A percentile compares a stretch with the other conserved stretches of the same genome.
phyloP scores from a whole-genome alignment of 1,140 invertebrate species.

The Cephus cinctus region DNA sequence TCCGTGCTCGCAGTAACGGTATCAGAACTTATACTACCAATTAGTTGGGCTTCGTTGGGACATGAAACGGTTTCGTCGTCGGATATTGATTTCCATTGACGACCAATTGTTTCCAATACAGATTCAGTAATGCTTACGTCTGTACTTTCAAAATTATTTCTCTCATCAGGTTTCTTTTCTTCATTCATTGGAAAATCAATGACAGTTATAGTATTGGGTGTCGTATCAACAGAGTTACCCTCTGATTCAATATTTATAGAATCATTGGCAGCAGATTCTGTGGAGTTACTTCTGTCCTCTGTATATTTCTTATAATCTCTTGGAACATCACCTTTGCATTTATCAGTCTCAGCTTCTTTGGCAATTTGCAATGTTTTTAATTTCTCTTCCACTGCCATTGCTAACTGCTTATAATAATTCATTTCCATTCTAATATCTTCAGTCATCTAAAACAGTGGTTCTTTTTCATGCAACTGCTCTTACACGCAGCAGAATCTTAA shows the following conservation, averaged over 20 bases:
- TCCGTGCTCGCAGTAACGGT: constrained; percentile 30
- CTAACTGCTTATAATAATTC: constrained; percentile 63
- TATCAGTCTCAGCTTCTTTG: constrained; percentile 5
- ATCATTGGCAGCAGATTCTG: background rate
- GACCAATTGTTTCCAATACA: background rate
- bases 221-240: background rate
- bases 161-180: background rate
- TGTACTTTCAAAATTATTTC: background rate
- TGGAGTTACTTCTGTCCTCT: background rate
- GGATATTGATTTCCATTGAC: background rate
- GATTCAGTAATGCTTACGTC: background rate
- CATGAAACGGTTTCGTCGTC: background rate
- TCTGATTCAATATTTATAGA: background rate
- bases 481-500: constrained; percentile 10
- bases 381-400: constrained; percentile 59
- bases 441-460: constrained; percentile 53
- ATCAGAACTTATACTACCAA: constrained; percentile 22
- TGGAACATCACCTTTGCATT: constrained; percentile 10
- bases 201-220: background rate
- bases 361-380: constrained; percentile 27
- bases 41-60: background rate
- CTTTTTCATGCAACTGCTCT: background rate
- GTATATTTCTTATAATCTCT: constrained; percentile 14
- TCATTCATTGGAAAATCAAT: constrained; percentile 5
- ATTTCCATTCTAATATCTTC: constrained; percentile 63